Evolutionary conservation across 2,888 invertebrate genomes (phyloP), one percentile per base, ranked within the genome.

Genomic region (Sinelater perroti): DNA sequence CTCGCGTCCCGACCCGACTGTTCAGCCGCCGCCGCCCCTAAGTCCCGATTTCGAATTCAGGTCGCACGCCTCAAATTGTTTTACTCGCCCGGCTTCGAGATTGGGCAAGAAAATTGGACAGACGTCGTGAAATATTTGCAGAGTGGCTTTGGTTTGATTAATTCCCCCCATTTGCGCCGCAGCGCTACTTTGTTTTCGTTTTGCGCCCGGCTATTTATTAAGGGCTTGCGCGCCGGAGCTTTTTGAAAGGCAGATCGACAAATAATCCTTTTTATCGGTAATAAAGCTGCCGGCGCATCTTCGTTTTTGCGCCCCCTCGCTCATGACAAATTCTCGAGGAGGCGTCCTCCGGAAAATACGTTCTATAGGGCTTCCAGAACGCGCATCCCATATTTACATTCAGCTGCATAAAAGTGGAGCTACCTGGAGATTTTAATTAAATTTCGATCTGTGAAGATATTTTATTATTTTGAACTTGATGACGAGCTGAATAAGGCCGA

Each of bases 101-200:
- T 72, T 72, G 71, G 67, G 72, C 72, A 72, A 68, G 71, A 72
- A 75, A 73, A 73, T 73, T 71, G 71, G 71, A 72, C 70, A 69
- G 70, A 68, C 68, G 70, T 72, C 72, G 69, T 72, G 71, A 72
- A 73, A 73, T 73, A 72, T 72, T 73, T 73, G 70, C 50, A 65
- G 68, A 67, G 68, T 64, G 66, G 65, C 67, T 70, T 65, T 65
- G 67, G 67, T 71, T 70, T 70, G 70, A 72, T 72, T 72, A 72
- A 71, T 62, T 57, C 63, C 57, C 52, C 60, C 61, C 47, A 36
- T 50, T 36, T 57, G 38, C 54, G 46, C 35, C 28, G 30, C 28
- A 36, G 52, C 42, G 54, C 46, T 46, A 54, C 46, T 54, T 54
- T 54, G 44, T 45, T 54, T 45, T 54, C 46, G 45, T 46, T 53